These are phyloP conservation scores for Eupithecia tripunctaria DNA, from an alignment of 2,888 invertebrate species.

Conservation along the genomic window DNA sequence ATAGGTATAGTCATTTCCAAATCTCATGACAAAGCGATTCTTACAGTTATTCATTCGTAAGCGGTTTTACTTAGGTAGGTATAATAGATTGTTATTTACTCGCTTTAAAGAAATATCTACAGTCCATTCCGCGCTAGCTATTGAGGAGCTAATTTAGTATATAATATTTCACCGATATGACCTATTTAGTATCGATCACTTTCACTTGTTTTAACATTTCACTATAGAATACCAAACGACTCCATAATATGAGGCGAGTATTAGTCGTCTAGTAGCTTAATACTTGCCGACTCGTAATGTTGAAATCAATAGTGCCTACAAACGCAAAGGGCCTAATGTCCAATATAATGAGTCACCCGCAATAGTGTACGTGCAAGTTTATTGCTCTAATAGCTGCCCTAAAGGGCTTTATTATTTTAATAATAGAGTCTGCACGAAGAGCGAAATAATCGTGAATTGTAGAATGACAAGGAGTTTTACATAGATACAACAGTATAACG, in stretches of 20 bases:
- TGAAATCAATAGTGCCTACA: not conserved
- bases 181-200: too few species aligned
- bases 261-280: not conserved
- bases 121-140: not conserved
- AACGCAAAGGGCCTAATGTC: not conserved
- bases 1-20: not conserved
- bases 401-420: slow-evolving; percentile 62
- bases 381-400: slow-evolving; percentile 48
- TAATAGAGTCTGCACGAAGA: slow-evolving; percentile 56
- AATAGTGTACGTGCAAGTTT: slow-evolving; percentile 10
- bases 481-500: not conserved
- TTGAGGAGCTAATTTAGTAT: not conserved
- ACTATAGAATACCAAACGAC: not conserved
- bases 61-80: slow-evolving; percentile 3
- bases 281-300: not conserved
- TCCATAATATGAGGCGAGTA: not conserved
- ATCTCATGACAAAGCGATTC: not conserved
- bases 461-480: not conserved
- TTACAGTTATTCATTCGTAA: not conserved
- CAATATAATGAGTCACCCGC: not conserved
- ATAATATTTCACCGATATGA: too few species aligned
- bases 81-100: not conserved
- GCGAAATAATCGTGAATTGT: slow-evolving; percentile 51
- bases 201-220: not conserved
- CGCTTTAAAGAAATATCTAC: not conserved